Base-by-base conservation (phyloP, 2,888 invertebrate genomes). In the Watsonalla binaria region DNA sequence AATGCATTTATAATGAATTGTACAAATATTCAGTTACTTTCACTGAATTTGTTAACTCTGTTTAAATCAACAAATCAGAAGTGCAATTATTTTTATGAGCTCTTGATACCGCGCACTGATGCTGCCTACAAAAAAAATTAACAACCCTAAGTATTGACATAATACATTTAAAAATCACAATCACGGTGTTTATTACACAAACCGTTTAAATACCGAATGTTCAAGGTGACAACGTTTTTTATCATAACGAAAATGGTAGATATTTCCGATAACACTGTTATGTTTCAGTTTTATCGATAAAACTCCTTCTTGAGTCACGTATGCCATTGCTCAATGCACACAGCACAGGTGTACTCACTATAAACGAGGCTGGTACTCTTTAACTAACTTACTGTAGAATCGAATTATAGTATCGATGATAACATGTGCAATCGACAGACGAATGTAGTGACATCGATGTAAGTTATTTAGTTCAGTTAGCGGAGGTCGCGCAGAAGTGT, bases 221-320 rank as follows among this genome's bases (percentile, higher is more conserved):
- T 85, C 86, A 86, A 87, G 85, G 85, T 83, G 73, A 86, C 70
- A 68, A 60, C 63, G 66, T 68, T 74, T 72, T 77, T 82, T 82
- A 84, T 86, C 84, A 73, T 62, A 15, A 72, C 65, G 59, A 81
- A 82, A 82, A 80, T 77, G 77, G 69, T 74, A 39, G 14, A 8
- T 48, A 69, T 69, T 65, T 61, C 61, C 76, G 88, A 89, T 90
- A 90, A 84, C 74, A 76, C 60, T 80, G 80, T 83, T 82, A 72
- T 84, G 78, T 82, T 82, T 75, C 76, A 70, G 75, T 73, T 76
- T 80, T 84, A 82, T 78, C 82, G 84, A 82, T 81, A 82, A 80
- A 71, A 72, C 62, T 55, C 63, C 67, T 77, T 65, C 77, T 85
- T 82, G 80, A 86, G 86, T 88, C 90, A 90, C 89, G 89, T 90